Evolutionary conservation across 2,797 vertebrate species (phyloP).

Genomic region (Silurus aristotelis): DNA sequence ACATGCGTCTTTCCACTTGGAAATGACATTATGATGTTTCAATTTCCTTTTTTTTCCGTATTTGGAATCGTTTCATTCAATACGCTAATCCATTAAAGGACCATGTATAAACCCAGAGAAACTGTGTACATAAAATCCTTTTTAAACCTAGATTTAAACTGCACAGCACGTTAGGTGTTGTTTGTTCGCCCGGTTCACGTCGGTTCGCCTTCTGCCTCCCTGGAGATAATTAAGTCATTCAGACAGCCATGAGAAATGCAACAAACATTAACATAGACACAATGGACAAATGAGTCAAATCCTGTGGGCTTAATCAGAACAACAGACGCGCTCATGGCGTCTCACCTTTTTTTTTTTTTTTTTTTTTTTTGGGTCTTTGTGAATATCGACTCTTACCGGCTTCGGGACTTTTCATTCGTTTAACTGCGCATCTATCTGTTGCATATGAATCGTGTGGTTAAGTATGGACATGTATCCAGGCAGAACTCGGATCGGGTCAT

Average conservation of each 20-base stretch:
- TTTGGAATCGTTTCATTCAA: background rate
- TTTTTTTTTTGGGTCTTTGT: slow-evolving; percentile 2
- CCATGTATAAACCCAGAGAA: no score
- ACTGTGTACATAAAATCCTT: background rate
- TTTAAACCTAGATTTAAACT: background rate
- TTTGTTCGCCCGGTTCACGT: background rate
- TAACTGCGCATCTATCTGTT: slow-evolving; percentile 48
- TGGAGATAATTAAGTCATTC: background rate
- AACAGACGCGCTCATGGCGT: background rate
- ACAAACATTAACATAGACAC: slow-evolving; percentile 1
- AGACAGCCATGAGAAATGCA: background rate
- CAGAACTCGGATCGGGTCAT: slow-evolving; percentile 62
- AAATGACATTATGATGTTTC: slow-evolving; percentile 3
- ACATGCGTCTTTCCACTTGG: background rate
- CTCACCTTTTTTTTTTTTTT: background rate
- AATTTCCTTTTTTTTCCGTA: background rate
- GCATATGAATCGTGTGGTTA: slow-evolving; percentile 32
- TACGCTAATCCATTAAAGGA: background rate
- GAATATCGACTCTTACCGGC: background rate
- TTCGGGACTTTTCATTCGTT: background rate
- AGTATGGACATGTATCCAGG: slow-evolving; percentile 62
- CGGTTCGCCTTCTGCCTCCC: background rate
- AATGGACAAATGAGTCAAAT: slow-evolving; percentile 18
- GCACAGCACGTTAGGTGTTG: background rate
- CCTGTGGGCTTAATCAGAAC: slow-evolving; percentile 4